These are phyloP conservation scores for Chiloscyllium punctatum DNA, from an alignment of 2,797 vertebrate genomes.

Conservation along the genomic window DNA sequence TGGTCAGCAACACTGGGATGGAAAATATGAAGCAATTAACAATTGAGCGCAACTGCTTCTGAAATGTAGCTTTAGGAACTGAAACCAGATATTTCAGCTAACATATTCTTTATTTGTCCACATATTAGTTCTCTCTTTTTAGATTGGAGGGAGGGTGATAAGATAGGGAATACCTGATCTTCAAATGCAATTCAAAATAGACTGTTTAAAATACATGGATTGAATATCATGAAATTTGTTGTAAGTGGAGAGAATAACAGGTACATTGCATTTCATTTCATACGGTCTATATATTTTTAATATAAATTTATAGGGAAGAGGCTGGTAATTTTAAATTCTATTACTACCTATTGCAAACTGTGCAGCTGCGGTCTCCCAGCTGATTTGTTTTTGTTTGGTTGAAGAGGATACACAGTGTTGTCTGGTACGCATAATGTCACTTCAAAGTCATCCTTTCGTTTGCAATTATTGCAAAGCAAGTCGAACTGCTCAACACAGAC, in stretches of 20 bases:
- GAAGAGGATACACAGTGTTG: constrained; percentile 1
- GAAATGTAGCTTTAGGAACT: not conserved
- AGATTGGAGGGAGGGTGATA: too few species aligned
- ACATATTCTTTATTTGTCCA: not conserved
- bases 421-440: constrained; percentile 20
- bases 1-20: not conserved
- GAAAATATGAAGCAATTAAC: not conserved
- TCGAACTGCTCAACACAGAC: not conserved
- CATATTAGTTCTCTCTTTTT: not conserved
- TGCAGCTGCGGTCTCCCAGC: constrained; percentile 12
- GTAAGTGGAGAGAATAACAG: not conserved
- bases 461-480: not conserved
- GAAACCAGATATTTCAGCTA: not conserved
- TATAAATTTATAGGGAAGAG: not conserved
- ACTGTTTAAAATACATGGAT: not conserved
- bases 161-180: not conserved
- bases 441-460: constrained; percentile 25
- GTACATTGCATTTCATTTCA: not conserved
- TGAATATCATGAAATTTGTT: constrained; percentile 18
- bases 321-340: constrained; percentile 32
- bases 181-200: not conserved
- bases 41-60: not conserved
- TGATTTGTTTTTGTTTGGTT: constrained; percentile 31
- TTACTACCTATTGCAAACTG: not conserved
- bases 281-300: not conserved